Conservation (phyloP, 1,140 invertebrate species). For the Chelonus insularis region DNA sequence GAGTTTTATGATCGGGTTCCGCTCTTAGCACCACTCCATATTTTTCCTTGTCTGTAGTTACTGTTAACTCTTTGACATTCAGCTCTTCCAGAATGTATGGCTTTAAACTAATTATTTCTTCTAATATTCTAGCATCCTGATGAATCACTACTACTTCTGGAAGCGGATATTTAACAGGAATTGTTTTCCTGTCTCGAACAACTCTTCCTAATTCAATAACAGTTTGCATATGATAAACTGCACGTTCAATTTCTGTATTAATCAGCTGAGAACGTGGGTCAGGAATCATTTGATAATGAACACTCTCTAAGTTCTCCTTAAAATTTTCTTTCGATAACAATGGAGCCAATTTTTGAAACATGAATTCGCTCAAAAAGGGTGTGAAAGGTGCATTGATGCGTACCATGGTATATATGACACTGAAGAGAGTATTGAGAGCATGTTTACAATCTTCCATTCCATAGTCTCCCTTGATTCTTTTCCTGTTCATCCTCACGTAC, state of each 20-base stretch:
- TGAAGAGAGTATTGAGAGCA: slow-evolving; percentile 86
- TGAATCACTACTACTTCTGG: slow-evolving; percentile 95
- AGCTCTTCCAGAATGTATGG: slow-evolving; percentile 92
- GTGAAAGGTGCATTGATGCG: slow-evolving; percentile 96
- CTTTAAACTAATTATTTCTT: slow-evolving; percentile 82
- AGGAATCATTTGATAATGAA: slow-evolving; percentile 91
- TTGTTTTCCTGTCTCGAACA: slow-evolving; percentile 87
- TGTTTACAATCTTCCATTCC: slow-evolving; percentile 77
- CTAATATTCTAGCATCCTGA: slow-evolving; percentile 75
- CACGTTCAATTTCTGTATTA: slow-evolving; percentile 83
- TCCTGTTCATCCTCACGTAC: slow-evolving; percentile 97
- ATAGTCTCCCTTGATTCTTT: slow-evolving; percentile 86
- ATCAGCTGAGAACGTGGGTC: slow-evolving; percentile 73
- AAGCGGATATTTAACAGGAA: slow-evolving; percentile 96
- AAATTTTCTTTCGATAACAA: slow-evolving; percentile 47
- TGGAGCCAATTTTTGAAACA: slow-evolving; percentile 86
- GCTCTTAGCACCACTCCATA: slow-evolving; percentile 93
- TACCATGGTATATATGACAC: slow-evolving; percentile 87
- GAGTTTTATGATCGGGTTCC: slow-evolving; percentile 87
- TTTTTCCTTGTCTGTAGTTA: slow-evolving; percentile 88
- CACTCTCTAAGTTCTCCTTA: slow-evolving; percentile 65
- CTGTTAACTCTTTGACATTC: slow-evolving; percentile 87
- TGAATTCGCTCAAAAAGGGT: slow-evolving; percentile 94
- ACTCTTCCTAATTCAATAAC: slow-evolving; percentile 94
- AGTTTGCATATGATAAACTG: slow-evolving; percentile 90